phyloP scores from a whole-genome alignment of 2,113 vertebrate genomes.

The Eira barbara region DNA sequence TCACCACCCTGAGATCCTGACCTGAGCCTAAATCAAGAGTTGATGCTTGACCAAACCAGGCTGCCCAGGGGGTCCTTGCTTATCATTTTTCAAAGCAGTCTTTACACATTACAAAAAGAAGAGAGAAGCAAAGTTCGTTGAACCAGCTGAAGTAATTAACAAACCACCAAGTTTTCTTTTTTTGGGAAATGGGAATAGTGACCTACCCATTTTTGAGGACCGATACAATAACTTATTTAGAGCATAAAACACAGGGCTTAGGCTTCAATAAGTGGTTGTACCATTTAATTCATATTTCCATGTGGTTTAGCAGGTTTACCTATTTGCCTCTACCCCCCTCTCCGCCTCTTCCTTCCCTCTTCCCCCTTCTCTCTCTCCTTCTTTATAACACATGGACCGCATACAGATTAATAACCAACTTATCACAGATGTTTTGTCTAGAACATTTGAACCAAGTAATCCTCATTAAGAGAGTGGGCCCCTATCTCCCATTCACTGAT shows the following conservation, averaged over 20 bases:
- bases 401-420: background rate
- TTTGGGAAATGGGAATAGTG: background rate
- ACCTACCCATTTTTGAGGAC: background rate
- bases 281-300: background rate
- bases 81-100: background rate
- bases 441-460: background rate
- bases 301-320: background rate
- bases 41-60: fast-evolving
- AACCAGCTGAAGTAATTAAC: background rate
- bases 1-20: background rate
- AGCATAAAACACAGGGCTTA: background rate
- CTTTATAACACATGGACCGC: background rate
- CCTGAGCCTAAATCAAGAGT: background rate
- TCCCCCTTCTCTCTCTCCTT: too few relatives aligned
- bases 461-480: background rate
- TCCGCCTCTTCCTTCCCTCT: background rate
- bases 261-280: background rate
- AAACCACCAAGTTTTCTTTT: background rate
- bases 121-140: background rate
- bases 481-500: too few relatives aligned
- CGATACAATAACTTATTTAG: background rate
- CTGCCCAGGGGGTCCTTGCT: background rate
- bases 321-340: background rate
- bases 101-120: background rate
- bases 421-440: background rate